These are phyloP conservation scores for Megaceryle maxima DNA, from an alignment of 2,113 vertebrate genomes.

Conservation along the genomic window DNA sequence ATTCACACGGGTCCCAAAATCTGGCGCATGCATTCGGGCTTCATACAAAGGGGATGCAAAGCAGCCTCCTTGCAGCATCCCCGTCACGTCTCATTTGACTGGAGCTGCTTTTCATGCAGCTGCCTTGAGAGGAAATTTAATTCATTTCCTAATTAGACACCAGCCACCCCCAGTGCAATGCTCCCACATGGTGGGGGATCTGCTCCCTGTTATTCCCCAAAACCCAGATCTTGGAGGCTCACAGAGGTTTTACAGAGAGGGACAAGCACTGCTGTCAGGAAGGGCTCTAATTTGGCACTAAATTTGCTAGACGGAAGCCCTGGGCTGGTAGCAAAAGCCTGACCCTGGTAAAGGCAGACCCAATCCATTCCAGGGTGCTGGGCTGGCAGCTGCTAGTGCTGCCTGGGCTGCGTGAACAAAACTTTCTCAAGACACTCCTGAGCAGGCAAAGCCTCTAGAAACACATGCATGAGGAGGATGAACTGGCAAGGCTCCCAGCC, in stretches of 20 bases:
- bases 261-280: not conserved
- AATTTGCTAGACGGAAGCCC: not conserved
- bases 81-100: constrained; percentile 51
- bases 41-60: constrained; percentile 64
- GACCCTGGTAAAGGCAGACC: not conserved
- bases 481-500: accelerated
- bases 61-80: constrained; percentile 60
- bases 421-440: not conserved
- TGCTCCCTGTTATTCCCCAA: not conserved
- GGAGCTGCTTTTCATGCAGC: constrained; percentile 67
- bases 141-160: constrained; percentile 47
- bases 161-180: not conserved
- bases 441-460: not conserved
- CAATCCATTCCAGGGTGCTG: not conserved
- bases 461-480: not conserved
- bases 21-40: constrained; percentile 5
- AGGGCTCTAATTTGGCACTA: not conserved
- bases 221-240: not conserved
- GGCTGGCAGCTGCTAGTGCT: not conserved
- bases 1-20: constrained; percentile 49
- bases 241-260: not conserved
- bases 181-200: not conserved
- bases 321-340: not conserved
- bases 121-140: constrained; percentile 50
- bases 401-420: not conserved